Evolutionary conservation across 1,140 invertebrate species (phyloP).

Genomic region (Drosophila arizonae): DNA sequence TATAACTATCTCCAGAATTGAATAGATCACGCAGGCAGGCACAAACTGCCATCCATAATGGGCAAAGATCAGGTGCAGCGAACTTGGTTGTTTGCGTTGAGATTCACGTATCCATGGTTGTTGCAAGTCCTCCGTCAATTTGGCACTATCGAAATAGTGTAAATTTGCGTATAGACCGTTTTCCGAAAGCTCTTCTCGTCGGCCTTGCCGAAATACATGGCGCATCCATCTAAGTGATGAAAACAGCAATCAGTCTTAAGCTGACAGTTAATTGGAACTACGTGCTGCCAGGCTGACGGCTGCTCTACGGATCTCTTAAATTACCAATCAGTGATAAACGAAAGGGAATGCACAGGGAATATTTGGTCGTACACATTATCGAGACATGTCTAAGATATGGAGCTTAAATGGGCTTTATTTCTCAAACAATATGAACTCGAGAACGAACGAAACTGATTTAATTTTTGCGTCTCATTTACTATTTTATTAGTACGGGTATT

Average conservation of each 20-base stretch:
- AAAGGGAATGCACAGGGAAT: background rate
- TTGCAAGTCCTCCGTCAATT: constrained; percentile 83
- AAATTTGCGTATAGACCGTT: constrained; percentile 83
- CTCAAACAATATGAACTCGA: background rate
- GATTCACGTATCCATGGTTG: constrained; percentile 84
- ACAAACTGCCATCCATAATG: constrained; percentile 84
- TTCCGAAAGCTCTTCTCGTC: constrained; percentile 78
- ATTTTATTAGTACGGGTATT: background rate
- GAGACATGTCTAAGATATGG: background rate
- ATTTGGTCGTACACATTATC: constrained; percentile 13
- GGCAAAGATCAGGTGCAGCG: constrained; percentile 85
- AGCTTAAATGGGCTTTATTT: constrained; percentile 10
- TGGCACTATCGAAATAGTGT: constrained; percentile 82
- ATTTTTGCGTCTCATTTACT: background rate
- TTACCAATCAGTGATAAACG: constrained; percentile 2
- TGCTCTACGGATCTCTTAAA: background rate
- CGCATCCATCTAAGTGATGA: constrained; percentile 72
- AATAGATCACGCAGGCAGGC: constrained; percentile 65
- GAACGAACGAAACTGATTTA: background rate
- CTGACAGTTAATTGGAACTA: constrained; percentile 19
- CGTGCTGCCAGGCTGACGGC: constrained; percentile 40
- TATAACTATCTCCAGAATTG: constrained; percentile 60
- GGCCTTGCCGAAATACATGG: constrained; percentile 79
- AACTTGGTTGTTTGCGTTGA: constrained; percentile 82
- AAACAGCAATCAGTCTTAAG: constrained; percentile 13